Percentiles rank a stretch among this genome's conserved stretches.
phyloP scores from a whole-genome alignment of 1,140 invertebrate species.

The Eulimnadia texana region DNA sequence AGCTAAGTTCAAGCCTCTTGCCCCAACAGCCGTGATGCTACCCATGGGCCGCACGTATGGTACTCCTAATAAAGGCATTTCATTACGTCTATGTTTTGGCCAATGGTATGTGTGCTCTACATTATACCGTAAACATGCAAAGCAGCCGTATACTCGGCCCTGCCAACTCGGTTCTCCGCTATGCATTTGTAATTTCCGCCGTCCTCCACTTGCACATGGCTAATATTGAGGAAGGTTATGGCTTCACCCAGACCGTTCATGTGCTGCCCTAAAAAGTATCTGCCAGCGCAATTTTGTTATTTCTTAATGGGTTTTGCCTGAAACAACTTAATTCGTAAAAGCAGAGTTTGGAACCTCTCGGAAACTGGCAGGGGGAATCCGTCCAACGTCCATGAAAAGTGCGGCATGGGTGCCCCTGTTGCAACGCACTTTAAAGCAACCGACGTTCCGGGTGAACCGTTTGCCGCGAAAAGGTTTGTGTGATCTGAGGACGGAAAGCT shows the following conservation, averaged over 20 bases:
- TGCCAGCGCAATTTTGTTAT: slow-evolving; percentile 18
- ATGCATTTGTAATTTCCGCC: slow-evolving; percentile 33
- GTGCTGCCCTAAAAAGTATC: slow-evolving; percentile 46
- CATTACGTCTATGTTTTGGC: neutral
- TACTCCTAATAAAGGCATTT: slow-evolving; percentile 40
- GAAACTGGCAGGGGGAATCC: slow-evolving; percentile 55
- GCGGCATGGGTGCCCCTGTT: slow-evolving; percentile 76
- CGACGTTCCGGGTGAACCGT: slow-evolving; percentile 68
- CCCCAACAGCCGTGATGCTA: slow-evolving; percentile 81
- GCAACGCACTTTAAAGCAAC: slow-evolving; percentile 81
- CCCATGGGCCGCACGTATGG: slow-evolving; percentile 81
- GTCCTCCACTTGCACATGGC: slow-evolving; percentile 29
- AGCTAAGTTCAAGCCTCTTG: slow-evolving; percentile 68
- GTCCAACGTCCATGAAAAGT: slow-evolving; percentile 74
- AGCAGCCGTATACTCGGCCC: slow-evolving; percentile 24
- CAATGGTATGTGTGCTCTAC: neutral
- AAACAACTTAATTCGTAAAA: neutral
- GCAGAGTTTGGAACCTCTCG: slow-evolving; percentile 1
- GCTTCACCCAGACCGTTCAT: slow-evolving; percentile 50
- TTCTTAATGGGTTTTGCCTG: neutral
- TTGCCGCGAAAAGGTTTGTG: slow-evolving; percentile 79
- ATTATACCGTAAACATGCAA: slow-evolving; percentile 33
- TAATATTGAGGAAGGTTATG: slow-evolving; percentile 48
- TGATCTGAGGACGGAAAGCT: slow-evolving; percentile 69
- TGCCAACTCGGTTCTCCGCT: slow-evolving; percentile 29